A percentile compares a stretch with the other conserved stretches of the same genome.
phyloP scores from a whole-genome alignment of 2,113 vertebrate species.

The Spizaetus ornatus region DNA sequence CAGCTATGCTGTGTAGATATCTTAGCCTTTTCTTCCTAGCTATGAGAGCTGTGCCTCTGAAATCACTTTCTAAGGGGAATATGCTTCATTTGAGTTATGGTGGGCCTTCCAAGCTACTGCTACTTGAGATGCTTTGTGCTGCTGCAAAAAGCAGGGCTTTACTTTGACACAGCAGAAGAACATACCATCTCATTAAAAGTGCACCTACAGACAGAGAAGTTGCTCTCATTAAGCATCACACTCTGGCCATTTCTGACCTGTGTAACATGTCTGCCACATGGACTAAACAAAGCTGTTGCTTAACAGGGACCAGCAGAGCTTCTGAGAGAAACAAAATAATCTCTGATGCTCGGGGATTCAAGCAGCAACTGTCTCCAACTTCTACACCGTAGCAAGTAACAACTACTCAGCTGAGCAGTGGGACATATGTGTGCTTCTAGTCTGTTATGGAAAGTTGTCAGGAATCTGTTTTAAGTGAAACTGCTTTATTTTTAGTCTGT shows the following conservation, averaged over 20 bases:
- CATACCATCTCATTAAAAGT: neutral
- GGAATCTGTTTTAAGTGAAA: neutral
- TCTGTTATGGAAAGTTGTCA: neutral
- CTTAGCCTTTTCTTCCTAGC: neutral
- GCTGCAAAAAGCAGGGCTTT: neutral
- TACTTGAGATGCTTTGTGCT: neutral
- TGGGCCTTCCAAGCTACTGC: neutral
- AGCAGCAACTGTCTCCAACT: neutral
- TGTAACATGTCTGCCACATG: neutral
- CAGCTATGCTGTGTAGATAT: neutral
- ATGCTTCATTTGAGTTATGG: neutral
- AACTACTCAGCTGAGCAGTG: neutral
- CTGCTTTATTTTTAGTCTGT: neutral
- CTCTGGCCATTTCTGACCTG: neutral
- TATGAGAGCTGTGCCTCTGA: neutral
- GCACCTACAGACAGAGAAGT: neutral
- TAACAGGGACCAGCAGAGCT: neutral
- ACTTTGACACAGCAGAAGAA: neutral
- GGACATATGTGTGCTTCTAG: accelerated
- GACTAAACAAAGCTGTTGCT: neutral
- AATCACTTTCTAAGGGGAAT: neutral
- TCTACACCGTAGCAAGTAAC: accelerated
- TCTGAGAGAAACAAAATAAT: neutral
- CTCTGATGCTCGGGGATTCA: neutral
- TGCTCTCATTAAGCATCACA: accelerated